These are phyloP conservation scores for Oriolus oriolus DNA, from an alignment of 2,113 vertebrate genomes.

Conservation along the genomic window DNA sequence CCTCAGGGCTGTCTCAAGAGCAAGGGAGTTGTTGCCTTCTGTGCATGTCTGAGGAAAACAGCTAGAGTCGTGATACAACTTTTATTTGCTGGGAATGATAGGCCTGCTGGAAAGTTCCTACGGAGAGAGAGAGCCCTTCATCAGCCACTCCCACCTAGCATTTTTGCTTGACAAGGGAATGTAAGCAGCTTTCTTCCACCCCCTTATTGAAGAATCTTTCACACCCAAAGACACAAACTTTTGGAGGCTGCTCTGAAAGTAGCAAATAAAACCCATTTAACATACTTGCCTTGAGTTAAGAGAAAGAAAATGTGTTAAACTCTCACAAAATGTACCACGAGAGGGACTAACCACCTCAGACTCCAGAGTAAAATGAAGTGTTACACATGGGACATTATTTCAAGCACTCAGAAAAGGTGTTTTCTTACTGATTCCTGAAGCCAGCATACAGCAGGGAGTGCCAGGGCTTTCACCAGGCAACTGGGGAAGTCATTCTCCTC, in stretches of 20 bases:
- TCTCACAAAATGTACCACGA: background rate
- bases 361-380: background rate
- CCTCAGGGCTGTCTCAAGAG: background rate
- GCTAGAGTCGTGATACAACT: background rate
- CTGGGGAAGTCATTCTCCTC: background rate
- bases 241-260: background rate
- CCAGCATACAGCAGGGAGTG: background rate
- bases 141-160: background rate
- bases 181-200: background rate
- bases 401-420: background rate
- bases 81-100: background rate
- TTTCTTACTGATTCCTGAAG: background rate
- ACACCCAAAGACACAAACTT: background rate
- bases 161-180: background rate
- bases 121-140: background rate
- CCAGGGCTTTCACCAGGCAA: background rate
- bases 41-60: background rate
- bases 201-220: conserved; percentile 5
- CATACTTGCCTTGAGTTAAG: background rate
- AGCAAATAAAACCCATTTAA: background rate
- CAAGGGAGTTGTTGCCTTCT: background rate
- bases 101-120: background rate
- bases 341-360: background rate
- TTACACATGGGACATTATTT: background rate
- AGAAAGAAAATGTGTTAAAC: background rate